Evolutionary conservation across 2,888 invertebrate genomes (phyloP), one percentile per base, ranked within the genome.

Genomic region (Plebejus melissa): DNA sequence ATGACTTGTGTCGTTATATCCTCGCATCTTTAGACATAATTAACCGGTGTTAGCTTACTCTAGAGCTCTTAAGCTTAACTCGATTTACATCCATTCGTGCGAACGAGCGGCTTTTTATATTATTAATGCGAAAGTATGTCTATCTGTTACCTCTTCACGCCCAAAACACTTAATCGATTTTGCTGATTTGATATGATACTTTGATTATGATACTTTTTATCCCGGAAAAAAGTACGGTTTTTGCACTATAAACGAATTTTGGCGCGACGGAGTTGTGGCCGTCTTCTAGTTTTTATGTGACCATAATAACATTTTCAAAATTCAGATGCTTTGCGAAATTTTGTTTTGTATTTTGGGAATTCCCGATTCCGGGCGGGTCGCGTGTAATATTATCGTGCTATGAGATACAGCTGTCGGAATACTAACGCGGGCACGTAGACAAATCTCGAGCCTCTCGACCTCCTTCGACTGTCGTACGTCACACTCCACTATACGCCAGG

Each of bases 371-470:
- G 32, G 13, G 32, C 32, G 4, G 65, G 65, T 13, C 13, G 72
- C 32, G 22, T 72, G 50, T 72, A 72, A 72, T 72, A 72, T 72
- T 32, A 54, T 50, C 22, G 71, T 72, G 72, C 32, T 72, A 72
- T 72, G 72, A 72, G 72, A 32, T 54, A 28, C 72, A 72, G 72
- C 72, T 50, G 54, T 50, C 32, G 72, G 72, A 72, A 72, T 72
- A 72, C 72, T 72, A 72, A 72, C 72, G 32, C 54, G 22, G 28
- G 71, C 71, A 71, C 71, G 71, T 71, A 71, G 46, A 71, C 71
- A 54, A 72, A 72, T 46, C 72, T 72, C 72, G 54, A 54, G 50
- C 72, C 72, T 72, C 72, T 72, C 50, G 72, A 72, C 72, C 72
- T 72, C 72, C 54, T 71, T 71, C 50, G 46, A 13, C 50, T 50